Evolutionary conservation across 2,113 vertebrate species (phyloP).

Genomic region (Ammodytes marinus): DNA sequence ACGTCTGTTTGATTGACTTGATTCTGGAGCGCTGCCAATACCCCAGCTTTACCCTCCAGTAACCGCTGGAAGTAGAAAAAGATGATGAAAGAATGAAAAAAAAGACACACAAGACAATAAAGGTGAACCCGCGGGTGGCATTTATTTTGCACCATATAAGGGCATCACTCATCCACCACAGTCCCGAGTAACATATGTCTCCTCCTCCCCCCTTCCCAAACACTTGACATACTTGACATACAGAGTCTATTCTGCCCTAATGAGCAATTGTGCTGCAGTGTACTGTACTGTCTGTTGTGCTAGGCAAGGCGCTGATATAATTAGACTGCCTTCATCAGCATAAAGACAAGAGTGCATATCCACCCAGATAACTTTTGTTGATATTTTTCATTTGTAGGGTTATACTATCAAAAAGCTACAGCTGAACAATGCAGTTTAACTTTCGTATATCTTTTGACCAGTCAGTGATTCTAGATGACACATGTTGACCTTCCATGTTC

Average conservation of each 20-base stretch:
- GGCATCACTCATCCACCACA: constrained; percentile 54
- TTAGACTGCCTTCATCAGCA: constrained; percentile 35
- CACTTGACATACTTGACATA: constrained; percentile 52
- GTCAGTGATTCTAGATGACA: not conserved
- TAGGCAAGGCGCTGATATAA: constrained; percentile 5
- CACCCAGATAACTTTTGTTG: constrained; percentile 20
- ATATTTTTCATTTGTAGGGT: not conserved
- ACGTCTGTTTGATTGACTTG: constrained; percentile 48
- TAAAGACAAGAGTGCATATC: constrained; percentile 1
- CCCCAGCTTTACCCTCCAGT: not conserved
- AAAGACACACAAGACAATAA: not conserved
- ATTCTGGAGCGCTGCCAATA: constrained; percentile 61
- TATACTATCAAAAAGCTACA: not conserved
- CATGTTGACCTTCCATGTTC: too few relatives aligned
- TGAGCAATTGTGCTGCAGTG: constrained; percentile 50
- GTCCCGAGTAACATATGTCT: constrained; percentile 49
- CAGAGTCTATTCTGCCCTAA: constrained; percentile 64
- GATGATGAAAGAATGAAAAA: not conserved
- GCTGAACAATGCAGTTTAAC: not conserved
- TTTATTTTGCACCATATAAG: constrained; percentile 38
- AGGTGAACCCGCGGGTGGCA: constrained; percentile 23
- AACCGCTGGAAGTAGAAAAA: constrained; percentile 10
- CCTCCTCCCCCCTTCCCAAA: constrained; percentile 9
- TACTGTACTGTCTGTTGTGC: constrained; percentile 34
- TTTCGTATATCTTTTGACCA: not conserved